Percentiles rank a stretch among this genome's conserved stretches.
Conservation (phyloP, 2,113 vertebrate species). For the Macquaria australasica region DNA sequence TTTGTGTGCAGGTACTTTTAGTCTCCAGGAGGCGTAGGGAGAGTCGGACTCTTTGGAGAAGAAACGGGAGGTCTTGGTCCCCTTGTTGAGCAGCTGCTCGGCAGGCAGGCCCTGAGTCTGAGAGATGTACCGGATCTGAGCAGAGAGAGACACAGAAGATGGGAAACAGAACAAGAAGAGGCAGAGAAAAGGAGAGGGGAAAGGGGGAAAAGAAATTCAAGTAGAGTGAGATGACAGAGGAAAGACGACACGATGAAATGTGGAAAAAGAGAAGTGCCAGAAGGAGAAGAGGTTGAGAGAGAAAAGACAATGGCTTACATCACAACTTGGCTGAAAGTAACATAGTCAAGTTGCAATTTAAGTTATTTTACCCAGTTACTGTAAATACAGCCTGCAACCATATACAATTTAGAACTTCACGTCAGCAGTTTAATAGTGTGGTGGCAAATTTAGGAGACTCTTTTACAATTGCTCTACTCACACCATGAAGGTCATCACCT, state of each 20-base stretch:
- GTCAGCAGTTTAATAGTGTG: background rate
- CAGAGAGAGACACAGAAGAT: background rate
- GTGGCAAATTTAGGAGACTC: background rate
- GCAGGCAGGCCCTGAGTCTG: slow-evolving; percentile 97
- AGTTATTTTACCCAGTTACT: background rate
- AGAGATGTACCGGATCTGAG: slow-evolving; percentile 98
- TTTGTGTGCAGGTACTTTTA: slow-evolving; percentile 87
- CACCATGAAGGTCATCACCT: background rate
- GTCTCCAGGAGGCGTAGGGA: slow-evolving; percentile 93
- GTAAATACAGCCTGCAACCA: background rate
- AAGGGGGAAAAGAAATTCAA: background rate
- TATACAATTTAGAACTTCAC: background rate
- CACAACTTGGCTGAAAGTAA: background rate
- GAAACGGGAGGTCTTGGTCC: slow-evolving; percentile 94
- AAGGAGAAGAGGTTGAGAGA: background rate
- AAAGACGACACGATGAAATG: background rate
- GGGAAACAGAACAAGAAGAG: background rate
- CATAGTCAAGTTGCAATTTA: background rate
- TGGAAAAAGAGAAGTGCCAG: background rate
- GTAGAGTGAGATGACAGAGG: background rate
- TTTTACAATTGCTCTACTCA: background rate
- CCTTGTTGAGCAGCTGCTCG: slow-evolving; percentile 95
- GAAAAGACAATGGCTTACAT: background rate
- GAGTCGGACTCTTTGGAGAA: slow-evolving; percentile 90
- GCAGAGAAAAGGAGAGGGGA: too few species aligned